These are phyloP conservation scores for Ophthalmolycus amberensis DNA, from an alignment of 2,113 vertebrate species.

Conservation along the genomic window DNA sequence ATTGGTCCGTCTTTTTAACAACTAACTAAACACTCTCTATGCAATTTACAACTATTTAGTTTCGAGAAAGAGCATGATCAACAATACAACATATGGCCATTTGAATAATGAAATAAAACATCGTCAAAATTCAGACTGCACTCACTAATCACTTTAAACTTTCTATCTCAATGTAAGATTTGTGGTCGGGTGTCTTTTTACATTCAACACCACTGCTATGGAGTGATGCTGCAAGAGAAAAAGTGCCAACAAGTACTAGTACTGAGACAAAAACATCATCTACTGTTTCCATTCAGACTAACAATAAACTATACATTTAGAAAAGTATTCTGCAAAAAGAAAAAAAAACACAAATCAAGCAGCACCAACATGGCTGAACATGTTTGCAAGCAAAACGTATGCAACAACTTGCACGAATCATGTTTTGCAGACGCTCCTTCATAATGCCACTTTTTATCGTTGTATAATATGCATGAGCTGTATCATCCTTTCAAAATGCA, in stretches of 20 bases:
- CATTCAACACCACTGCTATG: not conserved
- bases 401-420: constrained; percentile 4
- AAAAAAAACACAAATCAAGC: not conserved
- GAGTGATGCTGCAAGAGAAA: not conserved
- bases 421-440: constrained; percentile 8
- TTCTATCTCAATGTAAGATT: not conserved
- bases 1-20: constrained; percentile 32
- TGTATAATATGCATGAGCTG: constrained; percentile 6
- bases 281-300: not conserved
- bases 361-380: constrained; percentile 1
- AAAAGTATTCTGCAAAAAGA: not conserved
- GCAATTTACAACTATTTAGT: not conserved
- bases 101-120: constrained; percentile 1
- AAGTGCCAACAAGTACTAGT: not conserved
- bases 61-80: not conserved
- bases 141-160: not conserved
- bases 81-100: not conserved
- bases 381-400: not conserved
- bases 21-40: not conserved
- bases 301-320: not conserved
- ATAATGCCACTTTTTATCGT: constrained; percentile 12
- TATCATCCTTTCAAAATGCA: constrained; percentile 20
- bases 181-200: not conserved
- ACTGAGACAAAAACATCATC: not conserved
- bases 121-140: not conserved